These are phyloP conservation scores for Scaptomyza polygonia DNA, from an alignment of 2,888 invertebrate species.

Conservation along the genomic window DNA sequence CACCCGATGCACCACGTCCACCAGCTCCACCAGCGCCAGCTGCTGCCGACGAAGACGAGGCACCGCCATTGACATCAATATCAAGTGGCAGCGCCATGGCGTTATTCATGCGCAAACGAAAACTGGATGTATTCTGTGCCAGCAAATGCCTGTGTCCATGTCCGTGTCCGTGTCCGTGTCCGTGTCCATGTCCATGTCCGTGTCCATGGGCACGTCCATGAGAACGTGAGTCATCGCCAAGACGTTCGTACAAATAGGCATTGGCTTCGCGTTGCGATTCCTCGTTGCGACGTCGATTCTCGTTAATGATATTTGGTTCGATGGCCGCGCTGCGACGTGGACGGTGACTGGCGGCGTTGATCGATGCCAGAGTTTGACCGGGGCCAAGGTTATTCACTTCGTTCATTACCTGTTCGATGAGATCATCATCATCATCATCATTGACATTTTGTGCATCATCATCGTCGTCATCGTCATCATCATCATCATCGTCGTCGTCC, in stretches of 20 bases:
- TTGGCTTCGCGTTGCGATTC: constrained; percentile 25
- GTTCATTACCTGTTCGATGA: constrained; percentile 56
- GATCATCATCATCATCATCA: constrained; percentile 34
- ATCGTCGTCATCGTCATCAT: constrained; percentile 54
- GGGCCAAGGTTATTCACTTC: constrained; percentile 29
- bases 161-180: neutral
- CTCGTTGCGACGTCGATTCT: constrained; percentile 17
- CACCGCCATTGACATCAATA: constrained; percentile 63
- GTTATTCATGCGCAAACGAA: constrained; percentile 63
- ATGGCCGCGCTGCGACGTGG: constrained; percentile 64
- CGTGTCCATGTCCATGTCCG: neutral
- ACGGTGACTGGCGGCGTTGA: constrained; percentile 56
- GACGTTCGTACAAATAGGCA: constrained; percentile 50
- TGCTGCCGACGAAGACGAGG: constrained; percentile 12
- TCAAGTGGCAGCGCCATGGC: constrained; percentile 63
- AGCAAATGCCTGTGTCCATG: constrained; percentile 24
- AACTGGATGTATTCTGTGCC: constrained; percentile 49
- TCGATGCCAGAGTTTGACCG: constrained; percentile 14
- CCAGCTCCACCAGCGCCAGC: constrained; percentile 7
- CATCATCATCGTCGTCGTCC: constrained; percentile 62
- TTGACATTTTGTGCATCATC: constrained; percentile 30
- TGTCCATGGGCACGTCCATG: neutral
- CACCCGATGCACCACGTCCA: constrained; percentile 21
- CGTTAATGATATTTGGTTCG: constrained; percentile 23
- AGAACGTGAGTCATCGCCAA: constrained; percentile 21